A percentile compares a stretch with the other conserved stretches of the same genome.
Conservation (phyloP, 2,888 invertebrate genomes). For the Drosophila borealis region DNA sequence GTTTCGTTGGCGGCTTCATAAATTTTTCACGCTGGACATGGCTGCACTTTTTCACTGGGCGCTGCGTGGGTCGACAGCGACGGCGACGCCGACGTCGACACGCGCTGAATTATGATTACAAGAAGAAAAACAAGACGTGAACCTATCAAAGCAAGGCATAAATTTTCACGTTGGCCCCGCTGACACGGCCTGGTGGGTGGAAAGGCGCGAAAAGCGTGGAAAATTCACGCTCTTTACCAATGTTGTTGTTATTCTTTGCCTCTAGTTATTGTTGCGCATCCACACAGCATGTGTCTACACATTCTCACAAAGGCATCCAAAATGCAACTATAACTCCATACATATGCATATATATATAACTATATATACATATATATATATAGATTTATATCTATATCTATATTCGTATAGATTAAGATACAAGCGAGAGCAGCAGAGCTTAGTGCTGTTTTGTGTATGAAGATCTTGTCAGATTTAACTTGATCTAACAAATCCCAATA, state of each 20-base stretch:
- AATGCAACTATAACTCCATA: slow-evolving; percentile 1
- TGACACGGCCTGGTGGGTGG: slow-evolving; percentile 50
- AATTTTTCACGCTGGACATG: slow-evolving; percentile 66
- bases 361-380: too few relatives aligned
- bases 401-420: not conserved
- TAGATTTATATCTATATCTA: too few relatives aligned
- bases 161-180: slow-evolving; percentile 48
- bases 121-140: slow-evolving; percentile 47
- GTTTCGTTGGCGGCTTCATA: slow-evolving; percentile 47
- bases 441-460: not conserved
- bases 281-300: slow-evolving; percentile 21
- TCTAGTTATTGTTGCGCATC: slow-evolving; percentile 31
- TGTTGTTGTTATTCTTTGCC: slow-evolving; percentile 30
- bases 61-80: slow-evolving; percentile 51
- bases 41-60: slow-evolving; percentile 37
- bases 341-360: not conserved
- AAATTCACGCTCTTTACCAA: slow-evolving; percentile 38
- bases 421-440: not conserved
- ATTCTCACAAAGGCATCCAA: slow-evolving; percentile 11
- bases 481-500: not conserved
- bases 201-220: slow-evolving; percentile 46
- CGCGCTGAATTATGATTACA: slow-evolving; percentile 73
- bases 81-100: slow-evolving; percentile 50
- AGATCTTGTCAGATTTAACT: slow-evolving; percentile 1
- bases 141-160: slow-evolving; percentile 71